Conservation (phyloP, 2,888 invertebrate genomes). For the Cacoxenus indagator region DNA sequence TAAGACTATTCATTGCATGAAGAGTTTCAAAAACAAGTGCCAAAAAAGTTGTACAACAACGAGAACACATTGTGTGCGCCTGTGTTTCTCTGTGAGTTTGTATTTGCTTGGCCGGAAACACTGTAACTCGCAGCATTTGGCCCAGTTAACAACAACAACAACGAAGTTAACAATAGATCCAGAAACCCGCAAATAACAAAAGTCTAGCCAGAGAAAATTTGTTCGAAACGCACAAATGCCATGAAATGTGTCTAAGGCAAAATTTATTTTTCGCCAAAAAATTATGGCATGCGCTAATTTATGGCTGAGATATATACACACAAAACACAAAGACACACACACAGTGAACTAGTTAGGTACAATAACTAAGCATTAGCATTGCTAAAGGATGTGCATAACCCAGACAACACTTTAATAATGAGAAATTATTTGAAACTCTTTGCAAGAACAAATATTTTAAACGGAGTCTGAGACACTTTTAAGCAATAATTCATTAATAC, state of each 20-base stretch:
- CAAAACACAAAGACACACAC: conserved; percentile 3
- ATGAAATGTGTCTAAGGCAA: conserved; percentile 56
- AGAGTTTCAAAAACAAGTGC: no score
- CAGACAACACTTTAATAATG: neutral
- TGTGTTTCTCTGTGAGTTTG: no score
- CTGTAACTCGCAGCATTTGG: no score
- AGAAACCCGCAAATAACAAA: neutral
- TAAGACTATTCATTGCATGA: no score
- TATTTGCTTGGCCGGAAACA: no score
- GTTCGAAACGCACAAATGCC: conserved; percentile 32
- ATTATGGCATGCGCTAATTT: no score
- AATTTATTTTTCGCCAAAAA: conserved; percentile 45
- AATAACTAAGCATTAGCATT: conserved; percentile 4
- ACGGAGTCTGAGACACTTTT: neutral
- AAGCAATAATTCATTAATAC: no score
- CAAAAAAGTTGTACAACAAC: no score
- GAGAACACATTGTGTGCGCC: no score
- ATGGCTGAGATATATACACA: neutral
- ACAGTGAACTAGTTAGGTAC: conserved; percentile 10
- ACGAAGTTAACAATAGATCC: no score
- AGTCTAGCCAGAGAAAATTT: neutral
- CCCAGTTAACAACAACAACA: no score
- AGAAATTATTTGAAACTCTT: neutral
- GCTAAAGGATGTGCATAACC: neutral
- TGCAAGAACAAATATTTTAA: neutral